A percentile compares a stretch with the other conserved stretches of the same genome.
These are phyloP conservation scores for Lamellibrachia columna DNA, from an alignment of 2,888 invertebrate genomes.

Conservation along the genomic window DNA sequence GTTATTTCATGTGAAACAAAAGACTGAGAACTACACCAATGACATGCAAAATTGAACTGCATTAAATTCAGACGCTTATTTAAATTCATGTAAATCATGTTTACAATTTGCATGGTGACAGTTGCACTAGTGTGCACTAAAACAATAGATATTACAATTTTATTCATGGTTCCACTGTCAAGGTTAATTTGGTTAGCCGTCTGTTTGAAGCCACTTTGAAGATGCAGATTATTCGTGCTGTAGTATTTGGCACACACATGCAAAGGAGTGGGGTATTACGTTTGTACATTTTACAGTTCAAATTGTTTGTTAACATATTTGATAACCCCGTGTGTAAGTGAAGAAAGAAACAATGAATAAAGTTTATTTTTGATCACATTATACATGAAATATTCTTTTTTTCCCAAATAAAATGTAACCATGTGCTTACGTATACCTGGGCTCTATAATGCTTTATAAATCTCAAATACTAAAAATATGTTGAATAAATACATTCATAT, in stretches of 20 bases:
- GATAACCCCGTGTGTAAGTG: neutral
- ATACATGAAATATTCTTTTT: no score
- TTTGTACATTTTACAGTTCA: neutral
- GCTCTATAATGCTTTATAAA: neutral
- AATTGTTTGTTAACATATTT: neutral
- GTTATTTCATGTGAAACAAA: neutral
- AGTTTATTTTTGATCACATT: neutral
- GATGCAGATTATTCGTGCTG: neutral
- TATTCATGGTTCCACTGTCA: neutral
- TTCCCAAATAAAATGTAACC: neutral
- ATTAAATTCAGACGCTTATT: no score
- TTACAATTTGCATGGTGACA: neutral
- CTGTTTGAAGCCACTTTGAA: neutral
- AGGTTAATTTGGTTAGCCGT: neutral
- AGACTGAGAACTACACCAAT: no score
- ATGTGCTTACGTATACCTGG: neutral
- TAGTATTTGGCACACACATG: neutral
- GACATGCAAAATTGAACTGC: no score
- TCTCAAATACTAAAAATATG: neutral
- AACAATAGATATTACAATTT: neutral
- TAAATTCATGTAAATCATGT: no score
- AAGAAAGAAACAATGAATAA: neutral
- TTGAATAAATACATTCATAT: no score
- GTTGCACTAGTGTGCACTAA: neutral
- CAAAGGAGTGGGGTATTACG: neutral